Base-by-base conservation (phyloP, 92 coral and sea anemone genomes). In the Porites divaricata region DNA sequence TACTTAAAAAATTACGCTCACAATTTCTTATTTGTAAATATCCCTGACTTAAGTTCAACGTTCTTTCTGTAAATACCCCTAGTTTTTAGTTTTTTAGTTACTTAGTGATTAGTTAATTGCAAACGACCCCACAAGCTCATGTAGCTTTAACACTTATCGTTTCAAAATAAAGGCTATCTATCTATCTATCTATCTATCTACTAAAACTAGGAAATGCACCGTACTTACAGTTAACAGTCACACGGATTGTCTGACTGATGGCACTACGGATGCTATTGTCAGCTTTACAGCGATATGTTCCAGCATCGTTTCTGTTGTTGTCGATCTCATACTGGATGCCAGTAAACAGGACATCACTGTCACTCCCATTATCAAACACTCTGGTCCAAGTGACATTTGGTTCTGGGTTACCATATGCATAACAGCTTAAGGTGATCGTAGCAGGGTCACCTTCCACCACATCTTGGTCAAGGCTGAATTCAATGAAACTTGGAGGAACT, bases 331-430 rank as follows among this genome's bases (percentile, higher is more conserved):
- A 41, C 4, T 15, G 4, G 1, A 2, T 8, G 14, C 70, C 49
- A 15, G 59, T 22, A 66, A 59, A 50, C 54, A 77, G 81, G 19
- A 62, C 28, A 28, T 35, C 56, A 62, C 81, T 77, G 17, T 20
- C 23, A 35, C 69, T 77, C 21, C 59, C 69, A 17, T 76, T 35
- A 13, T 25, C 57, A 19, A 77, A 23, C 59, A 77, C 70, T 67
- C 79, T 84, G 56, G 83, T 83, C 89, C 86, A 85, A 9, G 84
- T 78, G 50, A 85, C 58, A 67, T 80, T 85, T 61, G 92, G 92
- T 17, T 61, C 53, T 74, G 92, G 71, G 8, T 66, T 17, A 25
- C 71, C 71, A 20, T 17, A 48, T 66, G 71, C 71, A 66, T 4
- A 15, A 41, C 79, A 6, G 16, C 35, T 11, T 63, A 75, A 11